phyloP scores from a whole-genome alignment of 2,888 invertebrate species.

The Pyrochroa serraticornis region DNA sequence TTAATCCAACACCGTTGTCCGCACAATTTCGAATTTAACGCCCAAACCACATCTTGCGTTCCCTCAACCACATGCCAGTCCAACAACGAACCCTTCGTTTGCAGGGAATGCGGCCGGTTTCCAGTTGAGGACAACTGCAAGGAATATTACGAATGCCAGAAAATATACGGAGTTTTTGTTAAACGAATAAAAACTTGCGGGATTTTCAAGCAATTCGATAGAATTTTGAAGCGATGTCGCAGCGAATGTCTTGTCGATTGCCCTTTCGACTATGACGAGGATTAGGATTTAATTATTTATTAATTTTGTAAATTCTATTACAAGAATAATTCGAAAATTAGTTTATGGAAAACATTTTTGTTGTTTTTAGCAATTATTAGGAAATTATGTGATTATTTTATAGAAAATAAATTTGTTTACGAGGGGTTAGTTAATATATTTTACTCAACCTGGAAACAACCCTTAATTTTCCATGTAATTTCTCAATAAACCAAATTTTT shows the following conservation, averaged over 20 bases:
- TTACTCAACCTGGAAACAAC: no score
- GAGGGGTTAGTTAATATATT: no score
- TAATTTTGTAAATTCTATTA: no score
- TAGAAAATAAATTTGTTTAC: no score
- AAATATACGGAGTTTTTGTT: conserved; percentile 49
- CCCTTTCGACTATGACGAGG: conserved; percentile 31
- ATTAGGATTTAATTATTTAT: background rate
- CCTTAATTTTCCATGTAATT: no score
- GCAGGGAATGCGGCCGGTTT: conserved; percentile 56
- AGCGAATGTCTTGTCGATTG: conserved; percentile 46
- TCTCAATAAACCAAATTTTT: no score
- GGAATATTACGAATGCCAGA: conserved; percentile 60
- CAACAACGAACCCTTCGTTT: conserved; percentile 48
- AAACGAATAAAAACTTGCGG: conserved; percentile 57
- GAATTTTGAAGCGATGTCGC: conserved; percentile 43
- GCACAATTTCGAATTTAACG: conserved; percentile 56
- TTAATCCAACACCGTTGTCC: conserved; percentile 61
- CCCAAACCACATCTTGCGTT: conserved; percentile 54
- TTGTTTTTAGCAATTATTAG: no score
- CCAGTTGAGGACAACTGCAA: conserved; percentile 56
- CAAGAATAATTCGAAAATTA: no score
- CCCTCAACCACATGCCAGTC: conserved; percentile 59
- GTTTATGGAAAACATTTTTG: no score
- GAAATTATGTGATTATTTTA: no score
- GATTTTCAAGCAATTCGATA: conserved; percentile 58